Evolutionary conservation across 1,140 invertebrate genomes (phyloP).

Genomic region (Lepidurus apus): DNA sequence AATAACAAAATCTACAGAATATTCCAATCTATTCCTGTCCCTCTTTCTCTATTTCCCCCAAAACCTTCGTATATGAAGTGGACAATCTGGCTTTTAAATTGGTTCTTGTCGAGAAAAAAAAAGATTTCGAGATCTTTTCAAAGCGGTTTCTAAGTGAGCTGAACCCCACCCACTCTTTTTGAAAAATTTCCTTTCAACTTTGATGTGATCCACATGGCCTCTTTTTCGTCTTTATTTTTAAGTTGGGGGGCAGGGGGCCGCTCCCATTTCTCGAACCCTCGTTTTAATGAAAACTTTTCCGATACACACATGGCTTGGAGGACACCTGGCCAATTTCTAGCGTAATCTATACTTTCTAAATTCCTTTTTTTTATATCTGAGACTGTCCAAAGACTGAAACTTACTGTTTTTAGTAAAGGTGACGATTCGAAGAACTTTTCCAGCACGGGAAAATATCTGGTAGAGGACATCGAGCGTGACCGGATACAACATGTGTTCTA

Average conservation of each 20-base stretch:
- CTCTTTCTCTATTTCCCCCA: background rate
- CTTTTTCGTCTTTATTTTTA: background rate
- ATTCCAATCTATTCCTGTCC: no score
- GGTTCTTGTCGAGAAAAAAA: no score
- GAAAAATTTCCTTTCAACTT: background rate
- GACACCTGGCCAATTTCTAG: background rate
- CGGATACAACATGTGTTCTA: constrained; percentile 97
- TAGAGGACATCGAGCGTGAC: constrained; percentile 95
- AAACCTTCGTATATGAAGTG: background rate
- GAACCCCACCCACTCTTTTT: background rate
- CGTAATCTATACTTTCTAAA: no score
- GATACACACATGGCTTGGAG: background rate
- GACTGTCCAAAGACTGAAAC: constrained; percentile 46
- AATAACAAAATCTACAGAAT: background rate
- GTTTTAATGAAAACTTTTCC: no score
- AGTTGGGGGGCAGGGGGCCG: background rate
- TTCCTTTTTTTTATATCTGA: no score
- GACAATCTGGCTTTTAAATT: no score
- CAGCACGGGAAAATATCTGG: constrained; percentile 95
- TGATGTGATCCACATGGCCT: constrained; percentile 2
- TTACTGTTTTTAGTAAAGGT: constrained; percentile 99
- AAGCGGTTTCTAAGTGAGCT: background rate
- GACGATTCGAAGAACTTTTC: constrained; percentile 97
- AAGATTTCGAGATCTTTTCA: no score
- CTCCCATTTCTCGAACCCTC: no score